phyloP scores from a whole-genome alignment of 2,797 vertebrate species.

The Pseudochirops corinnae region DNA sequence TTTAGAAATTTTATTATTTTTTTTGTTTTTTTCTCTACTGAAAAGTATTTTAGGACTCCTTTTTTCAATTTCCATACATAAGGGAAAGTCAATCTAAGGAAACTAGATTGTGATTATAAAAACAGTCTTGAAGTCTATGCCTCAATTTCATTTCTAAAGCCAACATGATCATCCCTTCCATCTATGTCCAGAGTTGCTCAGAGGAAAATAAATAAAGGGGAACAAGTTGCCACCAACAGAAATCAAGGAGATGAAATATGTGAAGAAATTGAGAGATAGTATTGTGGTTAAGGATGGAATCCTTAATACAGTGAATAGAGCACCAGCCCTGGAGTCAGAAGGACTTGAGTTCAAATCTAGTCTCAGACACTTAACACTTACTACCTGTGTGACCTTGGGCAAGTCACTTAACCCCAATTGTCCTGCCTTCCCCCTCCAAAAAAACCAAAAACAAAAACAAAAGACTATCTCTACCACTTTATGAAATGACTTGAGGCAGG shows the following conservation, averaged over 20 bases:
- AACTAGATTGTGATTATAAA: not conserved
- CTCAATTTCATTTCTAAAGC: not conserved
- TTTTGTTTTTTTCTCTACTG: not conserved
- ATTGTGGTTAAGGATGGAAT: constrained; percentile 33
- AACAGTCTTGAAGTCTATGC: not conserved
- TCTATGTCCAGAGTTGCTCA: constrained; percentile 1
- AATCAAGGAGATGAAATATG: not conserved
- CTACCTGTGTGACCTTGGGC: too few relatives aligned
- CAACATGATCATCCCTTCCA: not conserved
- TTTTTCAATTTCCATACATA: not conserved
- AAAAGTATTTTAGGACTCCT: not conserved
- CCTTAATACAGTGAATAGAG: too few relatives aligned
- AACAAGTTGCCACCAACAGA: constrained; percentile 10
- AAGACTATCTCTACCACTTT: too few relatives aligned
- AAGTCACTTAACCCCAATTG: too few relatives aligned
- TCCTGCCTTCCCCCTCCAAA: too few relatives aligned
- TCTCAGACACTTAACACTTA: too few relatives aligned
- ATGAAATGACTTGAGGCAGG: too few relatives aligned
- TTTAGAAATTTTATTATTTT: not conserved
- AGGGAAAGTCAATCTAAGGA: too few relatives aligned
- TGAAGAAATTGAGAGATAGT: not conserved
- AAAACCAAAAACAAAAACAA: too few relatives aligned
- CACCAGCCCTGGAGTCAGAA: too few relatives aligned
- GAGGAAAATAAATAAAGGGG: constrained; percentile 8
- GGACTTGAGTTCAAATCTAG: too few relatives aligned